These are phyloP conservation scores for Bombycilla garrulus DNA, from an alignment of 2,113 vertebrate genomes.

Conservation along the genomic window DNA sequence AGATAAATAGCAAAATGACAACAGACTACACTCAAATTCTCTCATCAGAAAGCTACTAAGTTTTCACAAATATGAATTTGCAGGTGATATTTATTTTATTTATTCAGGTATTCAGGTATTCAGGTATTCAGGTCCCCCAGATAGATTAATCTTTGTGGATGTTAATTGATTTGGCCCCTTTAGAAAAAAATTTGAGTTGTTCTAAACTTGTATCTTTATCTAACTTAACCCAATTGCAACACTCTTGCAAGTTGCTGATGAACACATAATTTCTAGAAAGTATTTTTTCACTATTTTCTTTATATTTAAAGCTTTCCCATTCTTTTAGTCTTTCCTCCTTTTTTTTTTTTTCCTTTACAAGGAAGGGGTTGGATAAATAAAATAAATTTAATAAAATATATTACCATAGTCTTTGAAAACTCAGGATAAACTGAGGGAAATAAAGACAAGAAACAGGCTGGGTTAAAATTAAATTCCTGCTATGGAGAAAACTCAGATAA, in stretches of 20 bases:
- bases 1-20: neutral
- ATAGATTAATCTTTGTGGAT: neutral
- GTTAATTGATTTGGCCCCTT: conserved; percentile 14
- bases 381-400: neutral
- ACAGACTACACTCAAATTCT: neutral
- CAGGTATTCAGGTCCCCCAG: neutral
- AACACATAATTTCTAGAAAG: conserved; percentile 18
- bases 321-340: neutral
- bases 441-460: neutral
- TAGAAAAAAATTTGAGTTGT: conserved; percentile 13
- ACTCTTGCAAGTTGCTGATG: neutral
- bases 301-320: neutral
- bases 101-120: too few relatives aligned
- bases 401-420: conserved; percentile 1
- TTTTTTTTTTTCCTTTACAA: neutral
- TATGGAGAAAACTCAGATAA: neutral
- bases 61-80: conserved; percentile 37
- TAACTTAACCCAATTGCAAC: conserved; percentile 1
- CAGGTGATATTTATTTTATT: neutral
- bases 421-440: neutral
- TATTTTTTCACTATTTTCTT: neutral
- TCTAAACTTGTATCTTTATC: conserved; percentile 20
- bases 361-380: neutral
- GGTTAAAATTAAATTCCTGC: neutral
- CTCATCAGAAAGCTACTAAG: conserved; percentile 3